Evolutionary conservation across 2,797 vertebrate species (phyloP).

Genomic region (Enteromius viviparus): DNA sequence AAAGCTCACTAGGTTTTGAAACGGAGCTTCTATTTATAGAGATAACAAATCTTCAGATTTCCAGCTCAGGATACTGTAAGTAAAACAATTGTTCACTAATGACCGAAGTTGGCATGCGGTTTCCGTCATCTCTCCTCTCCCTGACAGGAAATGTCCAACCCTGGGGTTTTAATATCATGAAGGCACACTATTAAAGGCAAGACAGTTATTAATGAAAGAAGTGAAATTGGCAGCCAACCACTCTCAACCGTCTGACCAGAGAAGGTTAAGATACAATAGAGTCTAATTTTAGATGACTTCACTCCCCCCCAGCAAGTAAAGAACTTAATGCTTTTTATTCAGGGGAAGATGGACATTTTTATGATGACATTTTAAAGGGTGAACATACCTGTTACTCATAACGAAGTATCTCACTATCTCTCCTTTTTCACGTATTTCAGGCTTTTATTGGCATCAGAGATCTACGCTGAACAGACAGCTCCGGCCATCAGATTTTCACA

Average conservation of each 20-base stretch:
- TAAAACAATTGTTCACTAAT: conserved; percentile 51
- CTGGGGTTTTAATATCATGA: conserved; percentile 55
- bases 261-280: conserved; percentile 58
- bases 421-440: conserved; percentile 26
- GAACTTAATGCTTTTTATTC: conserved; percentile 50
- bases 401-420: conserved; percentile 30
- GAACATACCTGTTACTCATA: conserved; percentile 48
- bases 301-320: conserved; percentile 43
- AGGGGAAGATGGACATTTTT: conserved; percentile 53
- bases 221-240: conserved; percentile 58
- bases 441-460: conserved; percentile 31
- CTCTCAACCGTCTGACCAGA: conserved; percentile 50
- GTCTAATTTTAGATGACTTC: conserved; percentile 58
- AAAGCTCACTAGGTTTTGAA: background rate
- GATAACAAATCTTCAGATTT: background rate
- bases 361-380: conserved; percentile 57
- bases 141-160: conserved; percentile 52
- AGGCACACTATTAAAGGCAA: conserved; percentile 51
- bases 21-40: conserved; percentile 13
- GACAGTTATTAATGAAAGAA: conserved; percentile 58
- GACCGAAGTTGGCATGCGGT: conserved; percentile 44
- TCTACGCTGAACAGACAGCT: conserved; percentile 17
- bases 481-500: background rate
- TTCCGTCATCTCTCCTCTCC: conserved; percentile 33
- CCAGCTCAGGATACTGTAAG: conserved; percentile 51